Percentiles rank a stretch among this genome's conserved stretches.
Evolutionary conservation across 2,888 invertebrate species (phyloP).

Genomic region (Chrysolina americana): DNA sequence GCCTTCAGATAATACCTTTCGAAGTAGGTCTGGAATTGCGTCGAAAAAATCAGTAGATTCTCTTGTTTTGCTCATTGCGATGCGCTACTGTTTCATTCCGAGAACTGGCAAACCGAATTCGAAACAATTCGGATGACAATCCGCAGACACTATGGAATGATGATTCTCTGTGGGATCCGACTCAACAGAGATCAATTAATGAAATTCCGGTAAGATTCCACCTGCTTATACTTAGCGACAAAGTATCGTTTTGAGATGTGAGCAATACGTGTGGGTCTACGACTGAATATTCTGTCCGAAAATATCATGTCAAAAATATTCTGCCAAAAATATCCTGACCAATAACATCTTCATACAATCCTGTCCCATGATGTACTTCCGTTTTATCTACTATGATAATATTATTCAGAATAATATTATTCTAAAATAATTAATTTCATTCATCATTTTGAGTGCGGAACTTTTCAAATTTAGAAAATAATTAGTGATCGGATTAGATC

Average conservation of each 20-base stretch:
- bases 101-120: constrained; percentile 34
- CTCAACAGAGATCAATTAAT: constrained; percentile 50
- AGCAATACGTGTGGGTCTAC: too few relatives aligned
- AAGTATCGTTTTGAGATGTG: background rate
- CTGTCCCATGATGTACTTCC: too few relatives aligned
- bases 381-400: too few relatives aligned
- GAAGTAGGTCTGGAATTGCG: constrained; percentile 2
- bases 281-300: too few relatives aligned
- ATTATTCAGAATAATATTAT: too few relatives aligned
- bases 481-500: too few relatives aligned
- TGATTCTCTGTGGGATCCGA: constrained; percentile 48
- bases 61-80: constrained; percentile 12
- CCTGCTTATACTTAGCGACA: background rate
- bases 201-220: constrained; percentile 50
- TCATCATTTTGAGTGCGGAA: too few relatives aligned
- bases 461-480: too few relatives aligned
- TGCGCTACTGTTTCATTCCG: constrained; percentile 36
- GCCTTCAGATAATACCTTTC: background rate
- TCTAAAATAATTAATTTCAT: too few relatives aligned
- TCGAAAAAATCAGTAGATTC: constrained; percentile 3
- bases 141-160: constrained; percentile 55
- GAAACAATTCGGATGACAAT: constrained; percentile 45
- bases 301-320: too few relatives aligned
- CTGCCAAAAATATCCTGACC: too few relatives aligned
- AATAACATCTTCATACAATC: too few relatives aligned